These are phyloP conservation scores for Tineola bisselliella DNA, from an alignment of 2,888 invertebrate genomes.

Conservation along the genomic window DNA sequence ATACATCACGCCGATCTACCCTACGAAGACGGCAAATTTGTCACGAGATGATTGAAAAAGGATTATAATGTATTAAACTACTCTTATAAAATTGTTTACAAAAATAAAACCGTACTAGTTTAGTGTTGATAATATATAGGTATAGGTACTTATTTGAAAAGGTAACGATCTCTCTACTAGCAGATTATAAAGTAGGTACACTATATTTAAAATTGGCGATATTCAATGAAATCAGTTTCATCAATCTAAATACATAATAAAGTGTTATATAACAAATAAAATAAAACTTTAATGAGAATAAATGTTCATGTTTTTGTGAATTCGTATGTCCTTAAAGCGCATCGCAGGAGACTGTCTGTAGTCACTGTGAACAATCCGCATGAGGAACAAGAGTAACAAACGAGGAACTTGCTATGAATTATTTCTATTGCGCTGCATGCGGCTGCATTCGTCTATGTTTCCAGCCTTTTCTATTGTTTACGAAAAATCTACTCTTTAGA, in stretches of 20 bases:
- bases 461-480: not conserved
- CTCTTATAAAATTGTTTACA: too few species aligned
- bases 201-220: too few species aligned
- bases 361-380: not conserved
- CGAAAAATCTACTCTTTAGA: not conserved
- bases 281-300: not conserved
- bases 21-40: slow-evolving; percentile 20
- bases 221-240: too few species aligned
- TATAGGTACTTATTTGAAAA: too few species aligned
- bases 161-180: too few species aligned
- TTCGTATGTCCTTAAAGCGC: not conserved
- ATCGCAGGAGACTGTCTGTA: not conserved
- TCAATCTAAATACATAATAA: too few species aligned
- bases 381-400: not conserved
- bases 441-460: not conserved
- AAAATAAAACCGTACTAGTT: too few species aligned
- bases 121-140: too few species aligned
- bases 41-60: slow-evolving; percentile 13
- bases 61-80: not conserved
- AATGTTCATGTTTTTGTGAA: not conserved
- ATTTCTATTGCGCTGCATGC: not conserved
- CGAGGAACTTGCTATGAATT: not conserved
- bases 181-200: too few species aligned
- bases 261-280: not conserved
- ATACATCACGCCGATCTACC: slow-evolving; percentile 22